These are phyloP conservation scores for Leptodactylus fuscus DNA, from an alignment of 2,113 vertebrate species.

Conservation along the genomic window DNA sequence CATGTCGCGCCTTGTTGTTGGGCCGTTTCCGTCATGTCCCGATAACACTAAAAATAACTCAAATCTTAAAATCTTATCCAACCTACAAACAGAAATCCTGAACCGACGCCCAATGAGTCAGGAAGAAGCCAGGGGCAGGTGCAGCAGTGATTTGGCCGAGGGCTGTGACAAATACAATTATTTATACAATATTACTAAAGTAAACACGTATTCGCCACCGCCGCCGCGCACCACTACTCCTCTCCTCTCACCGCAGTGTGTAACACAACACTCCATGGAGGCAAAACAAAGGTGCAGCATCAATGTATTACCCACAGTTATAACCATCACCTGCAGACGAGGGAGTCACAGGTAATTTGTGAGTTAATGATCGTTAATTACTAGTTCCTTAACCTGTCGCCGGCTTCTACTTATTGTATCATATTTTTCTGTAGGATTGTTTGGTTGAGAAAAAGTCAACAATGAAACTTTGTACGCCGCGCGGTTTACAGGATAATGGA, in stretches of 20 bases:
- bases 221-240: background rate
- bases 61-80: background rate
- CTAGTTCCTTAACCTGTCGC: conserved; percentile 1
- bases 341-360: background rate
- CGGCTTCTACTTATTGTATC: background rate
- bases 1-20: no score
- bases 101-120: background rate
- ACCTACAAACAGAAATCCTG: background rate
- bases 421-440: conserved; percentile 11
- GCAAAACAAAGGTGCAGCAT: conserved; percentile 22
- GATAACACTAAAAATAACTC: background rate
- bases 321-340: background rate
- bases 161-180: background rate
- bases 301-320: background rate
- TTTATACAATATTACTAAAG: background rate
- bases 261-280: background rate
- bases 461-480: background rate
- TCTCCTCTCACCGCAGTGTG: background rate
- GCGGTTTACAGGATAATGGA: background rate
- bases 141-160: background rate
- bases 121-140: background rate
- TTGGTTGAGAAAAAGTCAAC: background rate
- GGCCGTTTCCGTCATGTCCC: no score
- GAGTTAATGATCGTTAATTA: conserved; percentile 39
- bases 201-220: background rate